A percentile compares a stretch with the other conserved stretches of the same genome.
These are phyloP conservation scores for Himalopsyche kuldschensis DNA, from an alignment of 2,888 invertebrate species.

Conservation along the genomic window DNA sequence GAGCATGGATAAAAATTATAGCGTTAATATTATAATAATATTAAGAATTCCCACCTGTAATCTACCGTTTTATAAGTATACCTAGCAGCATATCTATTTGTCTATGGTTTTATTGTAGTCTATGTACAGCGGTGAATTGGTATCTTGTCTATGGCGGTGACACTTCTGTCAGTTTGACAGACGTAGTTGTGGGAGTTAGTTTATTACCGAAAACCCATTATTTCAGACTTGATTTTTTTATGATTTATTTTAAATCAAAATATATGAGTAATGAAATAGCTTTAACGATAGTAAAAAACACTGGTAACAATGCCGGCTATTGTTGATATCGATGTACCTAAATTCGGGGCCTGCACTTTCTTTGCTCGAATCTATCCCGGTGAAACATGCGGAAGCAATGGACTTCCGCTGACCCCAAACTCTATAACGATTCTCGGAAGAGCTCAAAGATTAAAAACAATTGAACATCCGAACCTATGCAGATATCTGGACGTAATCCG, in stretches of 20 bases:
- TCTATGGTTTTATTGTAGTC: too few species aligned
- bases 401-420: slow-evolving; percentile 93
- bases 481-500: slow-evolving; percentile 88
- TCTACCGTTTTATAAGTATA: too few species aligned
- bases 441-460: slow-evolving; percentile 78
- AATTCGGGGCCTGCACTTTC: slow-evolving; percentile 86
- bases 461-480: slow-evolving; percentile 81
- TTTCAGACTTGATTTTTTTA: too few species aligned
- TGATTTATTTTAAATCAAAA: too few species aligned
- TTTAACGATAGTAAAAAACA: background rate
- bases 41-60: too few species aligned
- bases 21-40: too few species aligned
- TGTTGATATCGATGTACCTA: slow-evolving; percentile 42
- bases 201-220: background rate
- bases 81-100: too few species aligned
- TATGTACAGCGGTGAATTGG: background rate
- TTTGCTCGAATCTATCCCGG: slow-evolving; percentile 88
- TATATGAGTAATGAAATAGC: too few species aligned
- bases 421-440: slow-evolving; percentile 91
- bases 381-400: slow-evolving; percentile 93
- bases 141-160: too few species aligned
- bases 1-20: too few species aligned
- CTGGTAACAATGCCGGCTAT: slow-evolving; percentile 14
- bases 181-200: background rate
- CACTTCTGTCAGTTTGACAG: background rate